Evolutionary conservation across 2,797 vertebrate species (phyloP).

Genomic region (Acanthopagrus latus): DNA sequence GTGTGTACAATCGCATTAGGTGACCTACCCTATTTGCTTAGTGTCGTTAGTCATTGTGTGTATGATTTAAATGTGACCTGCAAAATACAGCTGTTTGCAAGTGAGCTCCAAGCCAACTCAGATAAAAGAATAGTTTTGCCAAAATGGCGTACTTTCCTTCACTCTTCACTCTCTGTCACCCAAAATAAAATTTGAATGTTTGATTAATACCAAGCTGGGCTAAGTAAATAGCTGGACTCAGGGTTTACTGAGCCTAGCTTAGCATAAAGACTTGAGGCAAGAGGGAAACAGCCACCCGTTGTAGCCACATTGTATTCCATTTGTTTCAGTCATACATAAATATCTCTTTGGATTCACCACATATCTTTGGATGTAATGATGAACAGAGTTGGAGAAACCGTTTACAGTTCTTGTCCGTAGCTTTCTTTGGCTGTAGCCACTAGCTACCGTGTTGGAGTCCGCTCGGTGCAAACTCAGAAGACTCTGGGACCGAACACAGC

Average conservation of each 20-base stretch:
- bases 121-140: neutral
- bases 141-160: neutral
- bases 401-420: neutral
- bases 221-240: neutral
- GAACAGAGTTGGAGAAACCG: neutral
- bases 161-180: neutral
- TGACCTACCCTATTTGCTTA: constrained; percentile 21
- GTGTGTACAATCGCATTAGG: constrained; percentile 38
- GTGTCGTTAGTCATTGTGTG: constrained; percentile 10
- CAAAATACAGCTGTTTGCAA: constrained; percentile 9
- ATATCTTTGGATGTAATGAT: neutral
- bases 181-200: neutral
- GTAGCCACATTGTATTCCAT: neutral
- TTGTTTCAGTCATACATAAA: neutral
- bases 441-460: too few species aligned
- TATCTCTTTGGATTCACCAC: too few species aligned
- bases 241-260: neutral
- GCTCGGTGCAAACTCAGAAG: too few species aligned
- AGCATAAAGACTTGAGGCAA: neutral
- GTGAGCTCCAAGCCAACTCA: constrained; percentile 1
- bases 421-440: too few species aligned
- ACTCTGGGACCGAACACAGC: too few species aligned
- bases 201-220: neutral
- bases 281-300: too few species aligned
- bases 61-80: constrained; percentile 30